Percentiles rank a stretch among this genome's conserved stretches.
Conservation (phyloP, 1,140 invertebrate genomes). For the Megalonaias nervosa region DNA sequence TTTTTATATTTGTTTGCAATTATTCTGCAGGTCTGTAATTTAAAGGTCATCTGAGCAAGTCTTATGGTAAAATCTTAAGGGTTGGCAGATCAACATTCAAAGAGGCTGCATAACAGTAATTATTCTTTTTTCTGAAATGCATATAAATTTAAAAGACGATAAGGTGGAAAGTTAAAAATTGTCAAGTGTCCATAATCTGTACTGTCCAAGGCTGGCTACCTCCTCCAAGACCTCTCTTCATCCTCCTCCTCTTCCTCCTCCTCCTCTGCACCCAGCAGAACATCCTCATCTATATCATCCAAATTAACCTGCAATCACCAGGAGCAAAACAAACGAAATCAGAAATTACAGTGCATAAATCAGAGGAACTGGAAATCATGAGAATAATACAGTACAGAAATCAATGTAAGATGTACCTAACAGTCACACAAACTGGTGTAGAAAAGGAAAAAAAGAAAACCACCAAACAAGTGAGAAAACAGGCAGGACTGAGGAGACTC, state of each 20-base stretch:
- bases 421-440: background rate
- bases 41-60: too few species aligned
- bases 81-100: too few species aligned
- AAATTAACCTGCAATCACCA: slow-evolving; percentile 10
- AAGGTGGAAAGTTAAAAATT: too few species aligned
- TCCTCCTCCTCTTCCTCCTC: slow-evolving; percentile 78
- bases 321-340: slow-evolving; percentile 12
- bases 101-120: too few species aligned
- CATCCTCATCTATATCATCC: slow-evolving; percentile 66
- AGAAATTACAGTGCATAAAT: background rate
- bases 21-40: too few species aligned
- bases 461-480: too few species aligned
- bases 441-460: background rate
- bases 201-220: slow-evolving; percentile 60
- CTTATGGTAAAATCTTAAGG: too few species aligned
- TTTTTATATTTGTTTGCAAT: too few species aligned
- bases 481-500: too few species aligned
- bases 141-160: too few species aligned
- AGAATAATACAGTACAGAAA: background rate
- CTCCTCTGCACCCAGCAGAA: slow-evolving; percentile 72
- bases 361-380: background rate
- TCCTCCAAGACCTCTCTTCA: slow-evolving; percentile 75
- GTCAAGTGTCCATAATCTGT: background rate
- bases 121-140: too few species aligned
- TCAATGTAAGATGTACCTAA: background rate